phyloP scores from a whole-genome alignment of 1,140 invertebrate species.

The Conus ventricosus region DNA sequence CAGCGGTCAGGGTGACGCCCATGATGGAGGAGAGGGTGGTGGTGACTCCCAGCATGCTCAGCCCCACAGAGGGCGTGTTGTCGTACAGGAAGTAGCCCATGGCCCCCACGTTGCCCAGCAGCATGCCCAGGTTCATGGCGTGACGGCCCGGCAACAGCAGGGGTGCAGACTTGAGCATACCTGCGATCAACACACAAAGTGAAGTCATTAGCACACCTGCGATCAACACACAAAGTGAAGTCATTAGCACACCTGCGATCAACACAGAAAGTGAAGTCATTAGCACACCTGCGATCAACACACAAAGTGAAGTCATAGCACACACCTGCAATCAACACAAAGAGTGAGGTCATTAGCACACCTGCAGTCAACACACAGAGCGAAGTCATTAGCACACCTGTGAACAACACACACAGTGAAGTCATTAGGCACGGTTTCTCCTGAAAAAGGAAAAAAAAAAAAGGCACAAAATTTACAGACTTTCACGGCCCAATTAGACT shows the following conservation, averaged over 20 bases:
- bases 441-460: too few species aligned
- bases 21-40: slow-evolving; percentile 84
- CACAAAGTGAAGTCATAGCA: too few species aligned
- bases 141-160: slow-evolving; percentile 86
- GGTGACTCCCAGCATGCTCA: slow-evolving; percentile 83
- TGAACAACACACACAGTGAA: too few species aligned
- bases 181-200: slow-evolving; percentile 71
- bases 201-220: not conserved
- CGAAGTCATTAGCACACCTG: too few species aligned
- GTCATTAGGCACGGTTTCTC: slow-evolving; percentile 79
- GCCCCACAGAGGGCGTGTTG: slow-evolving; percentile 80
- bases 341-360: too few species aligned
- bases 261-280: slow-evolving; percentile 34
- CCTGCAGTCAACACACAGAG: too few species aligned
- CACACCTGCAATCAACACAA: too few species aligned
- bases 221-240: slow-evolving; percentile 60
- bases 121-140: slow-evolving; percentile 82
- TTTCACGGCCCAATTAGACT: too few species aligned
- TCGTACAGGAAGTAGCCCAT: slow-evolving; percentile 83
- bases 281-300: too few species aligned
- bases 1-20: slow-evolving; percentile 91
- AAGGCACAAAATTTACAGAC: too few species aligned
- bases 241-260: slow-evolving; percentile 82
- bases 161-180: slow-evolving; percentile 86
- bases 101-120: slow-evolving; percentile 83